These are phyloP conservation scores for Tiphia femorata DNA, from an alignment of 2,888 invertebrate species.

Conservation along the genomic window DNA sequence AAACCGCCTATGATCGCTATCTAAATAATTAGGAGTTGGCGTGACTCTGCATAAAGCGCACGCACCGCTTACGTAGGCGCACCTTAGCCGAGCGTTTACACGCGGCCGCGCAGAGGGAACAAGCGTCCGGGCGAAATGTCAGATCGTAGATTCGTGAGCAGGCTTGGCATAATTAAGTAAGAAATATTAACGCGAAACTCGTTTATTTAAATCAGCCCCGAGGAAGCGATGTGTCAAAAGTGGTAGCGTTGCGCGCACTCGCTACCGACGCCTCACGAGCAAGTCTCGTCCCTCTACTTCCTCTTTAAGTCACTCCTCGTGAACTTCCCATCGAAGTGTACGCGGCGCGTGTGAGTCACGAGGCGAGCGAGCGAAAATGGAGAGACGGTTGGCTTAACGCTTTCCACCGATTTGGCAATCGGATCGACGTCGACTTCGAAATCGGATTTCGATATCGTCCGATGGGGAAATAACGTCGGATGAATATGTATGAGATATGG, in stretches of 20 bases:
- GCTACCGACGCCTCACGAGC: no score
- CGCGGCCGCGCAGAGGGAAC: no score
- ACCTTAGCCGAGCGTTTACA: not conserved
- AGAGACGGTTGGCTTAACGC: conserved; percentile 18
- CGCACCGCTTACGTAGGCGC: conserved; percentile 23
- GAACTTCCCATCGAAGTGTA: conserved; percentile 9
- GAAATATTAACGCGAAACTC: conserved; percentile 52
- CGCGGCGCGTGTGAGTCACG: not conserved
- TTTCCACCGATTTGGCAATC: conserved; percentile 25
- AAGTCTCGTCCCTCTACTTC: conserved; percentile 3
- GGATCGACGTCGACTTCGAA: not conserved
- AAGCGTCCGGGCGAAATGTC: conserved; percentile 43
- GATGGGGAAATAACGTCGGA: not conserved
- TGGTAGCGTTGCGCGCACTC: conserved; percentile 16
- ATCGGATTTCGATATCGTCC: no score
- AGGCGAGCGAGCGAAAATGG: conserved; percentile 4
- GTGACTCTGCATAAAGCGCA: conserved; percentile 56
- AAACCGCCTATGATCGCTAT: conserved; percentile 53
- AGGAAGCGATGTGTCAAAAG: conserved; percentile 53
- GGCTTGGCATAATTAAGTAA: conserved; percentile 55
- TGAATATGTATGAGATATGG: not conserved
- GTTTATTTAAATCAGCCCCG: conserved; percentile 48
- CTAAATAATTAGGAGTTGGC: conserved; percentile 61
- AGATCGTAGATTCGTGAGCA: conserved; percentile 56
- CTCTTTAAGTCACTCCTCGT: not conserved